phyloP scores from a whole-genome alignment of 2,888 invertebrate species.

The Miltochrista miniata region DNA sequence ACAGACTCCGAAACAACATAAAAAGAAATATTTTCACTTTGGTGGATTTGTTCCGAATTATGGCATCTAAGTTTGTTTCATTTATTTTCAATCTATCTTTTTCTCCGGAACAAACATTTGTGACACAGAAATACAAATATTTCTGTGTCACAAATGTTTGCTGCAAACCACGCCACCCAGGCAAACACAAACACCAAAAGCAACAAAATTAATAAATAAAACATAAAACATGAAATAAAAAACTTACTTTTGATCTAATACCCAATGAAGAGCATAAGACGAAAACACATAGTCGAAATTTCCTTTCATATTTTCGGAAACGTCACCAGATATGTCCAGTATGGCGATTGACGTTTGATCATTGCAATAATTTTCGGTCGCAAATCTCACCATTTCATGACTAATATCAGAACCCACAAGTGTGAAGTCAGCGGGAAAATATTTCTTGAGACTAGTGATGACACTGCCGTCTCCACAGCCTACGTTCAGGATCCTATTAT shows the following conservation, averaged over 20 bases:
- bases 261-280: slow-evolving; percentile 92
- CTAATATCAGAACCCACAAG: slow-evolving; percentile 87
- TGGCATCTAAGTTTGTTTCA: too few relatives aligned
- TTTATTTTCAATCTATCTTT: too few relatives aligned
- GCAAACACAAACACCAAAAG: too few relatives aligned
- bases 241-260: slow-evolving; percentile 86
- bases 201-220: too few relatives aligned
- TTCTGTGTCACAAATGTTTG: too few relatives aligned
- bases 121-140: too few relatives aligned
- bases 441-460: slow-evolving; percentile 83
- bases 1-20: too few relatives aligned
- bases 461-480: slow-evolving; percentile 90
- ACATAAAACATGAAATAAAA: too few relatives aligned
- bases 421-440: slow-evolving; percentile 78
- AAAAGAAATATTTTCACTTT: too few relatives aligned
- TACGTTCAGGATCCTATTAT: slow-evolving; percentile 83
- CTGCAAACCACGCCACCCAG: too few relatives aligned
- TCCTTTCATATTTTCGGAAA: slow-evolving; percentile 72
- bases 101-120: too few relatives aligned
- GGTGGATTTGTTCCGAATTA: too few relatives aligned
- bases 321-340: slow-evolving; percentile 81
- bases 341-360: slow-evolving; percentile 71
- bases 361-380: slow-evolving; percentile 74
- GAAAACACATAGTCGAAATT: slow-evolving; percentile 88
- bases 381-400: slow-evolving; percentile 87